A percentile compares a stretch with the other conserved stretches of the same genome.
These are phyloP conservation scores for Phalacrocorax aristotelis DNA, from an alignment of 2,113 vertebrate species.

Conservation along the genomic window DNA sequence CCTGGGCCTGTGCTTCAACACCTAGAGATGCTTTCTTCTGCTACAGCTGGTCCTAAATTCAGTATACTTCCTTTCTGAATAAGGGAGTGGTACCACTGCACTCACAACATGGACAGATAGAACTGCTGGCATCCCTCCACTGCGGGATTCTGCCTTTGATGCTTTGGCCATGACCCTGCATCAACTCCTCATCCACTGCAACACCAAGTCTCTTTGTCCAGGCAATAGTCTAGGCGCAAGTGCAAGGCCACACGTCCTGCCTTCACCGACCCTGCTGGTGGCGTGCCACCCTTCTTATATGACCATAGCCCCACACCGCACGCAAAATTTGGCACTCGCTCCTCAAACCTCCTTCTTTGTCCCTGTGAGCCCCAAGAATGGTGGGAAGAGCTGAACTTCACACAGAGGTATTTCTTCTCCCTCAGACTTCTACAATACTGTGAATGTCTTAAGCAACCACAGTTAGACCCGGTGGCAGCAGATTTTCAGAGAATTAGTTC, in stretches of 20 bases:
- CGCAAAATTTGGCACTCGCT: background rate
- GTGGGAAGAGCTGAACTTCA: background rate
- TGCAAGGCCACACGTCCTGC: rapidly evolving
- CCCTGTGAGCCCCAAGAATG: rapidly evolving
- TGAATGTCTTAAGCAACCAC: background rate
- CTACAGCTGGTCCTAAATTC: background rate
- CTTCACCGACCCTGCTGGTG: rapidly evolving
- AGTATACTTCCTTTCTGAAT: background rate
- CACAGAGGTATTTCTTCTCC: background rate
- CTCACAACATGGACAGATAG: background rate
- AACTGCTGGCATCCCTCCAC: background rate
- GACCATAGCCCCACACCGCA: rapidly evolving
- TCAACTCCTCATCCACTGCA: background rate
- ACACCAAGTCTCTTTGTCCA: rapidly evolving
- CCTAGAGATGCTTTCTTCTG: background rate
- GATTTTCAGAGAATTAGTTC: background rate
- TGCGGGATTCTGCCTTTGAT: background rate
- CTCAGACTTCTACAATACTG: background rate
- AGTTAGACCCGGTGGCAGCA: background rate
- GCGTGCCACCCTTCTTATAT: rapidly evolving
- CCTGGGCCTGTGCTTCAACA: background rate
- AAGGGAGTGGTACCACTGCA: background rate
- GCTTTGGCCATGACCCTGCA: rapidly evolving
- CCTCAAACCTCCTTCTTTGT: background rate
- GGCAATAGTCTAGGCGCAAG: background rate